Evolutionary conservation across 2,888 invertebrate species (phyloP).

Genomic region (Zygogramma bicolorata): DNA sequence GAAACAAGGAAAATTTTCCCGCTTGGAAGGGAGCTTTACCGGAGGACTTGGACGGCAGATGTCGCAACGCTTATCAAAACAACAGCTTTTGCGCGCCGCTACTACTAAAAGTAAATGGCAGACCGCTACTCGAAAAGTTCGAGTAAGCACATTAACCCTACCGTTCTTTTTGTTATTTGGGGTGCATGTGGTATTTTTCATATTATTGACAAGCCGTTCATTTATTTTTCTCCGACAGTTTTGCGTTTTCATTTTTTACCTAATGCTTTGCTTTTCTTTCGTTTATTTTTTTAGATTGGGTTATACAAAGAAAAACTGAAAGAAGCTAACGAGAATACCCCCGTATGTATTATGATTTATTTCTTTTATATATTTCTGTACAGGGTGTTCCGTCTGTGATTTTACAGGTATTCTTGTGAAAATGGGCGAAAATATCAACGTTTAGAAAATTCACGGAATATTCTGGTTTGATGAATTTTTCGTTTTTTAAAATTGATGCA

Average conservation of each 20-base stretch:
- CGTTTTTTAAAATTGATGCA: too few species aligned
- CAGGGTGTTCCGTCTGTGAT: not conserved
- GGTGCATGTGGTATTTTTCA: not conserved
- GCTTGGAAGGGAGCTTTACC: constrained; percentile 76
- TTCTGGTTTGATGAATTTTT: too few species aligned
- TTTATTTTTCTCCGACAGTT: not conserved
- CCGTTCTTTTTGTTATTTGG: not conserved
- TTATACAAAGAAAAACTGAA: constrained; percentile 44
- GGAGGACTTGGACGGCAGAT: constrained; percentile 73
- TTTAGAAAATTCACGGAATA: too few species aligned
- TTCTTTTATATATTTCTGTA: constrained; percentile 47
- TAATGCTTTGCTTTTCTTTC: constrained; percentile 64
- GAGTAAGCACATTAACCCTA: constrained; percentile 72
- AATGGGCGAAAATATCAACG: not conserved
- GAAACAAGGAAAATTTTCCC: constrained; percentile 74
- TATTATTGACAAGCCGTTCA: not conserved
- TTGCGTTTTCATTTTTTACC: constrained; percentile 37
- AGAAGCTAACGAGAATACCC: constrained; percentile 74
- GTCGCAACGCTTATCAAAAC: constrained; percentile 74
- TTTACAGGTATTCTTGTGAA: not conserved
- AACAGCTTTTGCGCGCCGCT: constrained; percentile 64
- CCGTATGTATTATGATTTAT: constrained; percentile 75
- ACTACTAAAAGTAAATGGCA: constrained; percentile 74
- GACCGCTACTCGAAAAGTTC: constrained; percentile 79
- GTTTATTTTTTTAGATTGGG: constrained; percentile 54